These are phyloP conservation scores for Psix sp. DNA, from an alignment of 1,140 invertebrate genomes.

Conservation along the genomic window DNA sequence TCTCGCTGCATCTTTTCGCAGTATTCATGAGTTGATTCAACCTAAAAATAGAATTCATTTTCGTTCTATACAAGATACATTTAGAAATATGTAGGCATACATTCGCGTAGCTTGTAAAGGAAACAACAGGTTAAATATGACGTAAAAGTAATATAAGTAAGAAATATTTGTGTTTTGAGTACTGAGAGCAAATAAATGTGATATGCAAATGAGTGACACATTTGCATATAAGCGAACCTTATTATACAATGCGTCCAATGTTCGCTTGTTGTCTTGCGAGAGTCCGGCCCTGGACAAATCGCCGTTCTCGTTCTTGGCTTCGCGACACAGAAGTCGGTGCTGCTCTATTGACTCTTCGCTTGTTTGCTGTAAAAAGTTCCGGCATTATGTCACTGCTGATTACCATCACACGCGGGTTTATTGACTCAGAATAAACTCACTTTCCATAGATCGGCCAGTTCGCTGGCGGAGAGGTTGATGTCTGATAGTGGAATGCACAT, in stretches of 20 bases:
- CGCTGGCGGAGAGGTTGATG: conserved; percentile 71
- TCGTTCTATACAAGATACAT: conserved; percentile 2
- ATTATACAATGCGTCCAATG: conserved; percentile 64
- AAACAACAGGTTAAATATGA: no score
- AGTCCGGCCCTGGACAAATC: conserved; percentile 58
- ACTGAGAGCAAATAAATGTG: not conserved
- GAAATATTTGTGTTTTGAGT: not conserved
- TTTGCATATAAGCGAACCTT: conserved; percentile 64
- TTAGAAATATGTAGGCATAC: not conserved
- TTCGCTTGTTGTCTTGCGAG: conserved; percentile 56
- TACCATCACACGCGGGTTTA: not conserved
- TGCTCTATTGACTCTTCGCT: conserved; percentile 73
- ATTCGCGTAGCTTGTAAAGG: not conserved
- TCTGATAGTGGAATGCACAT: conserved; percentile 81
- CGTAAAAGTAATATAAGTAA: no score
- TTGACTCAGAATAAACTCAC: conserved; percentile 64
- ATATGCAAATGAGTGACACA: not conserved
- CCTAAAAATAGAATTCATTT: conserved; percentile 53
- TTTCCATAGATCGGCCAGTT: conserved; percentile 82
- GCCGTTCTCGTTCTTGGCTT: conserved; percentile 64
- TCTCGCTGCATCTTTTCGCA: conserved; percentile 66
- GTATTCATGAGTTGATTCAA: conserved; percentile 67
- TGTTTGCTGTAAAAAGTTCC: conserved; percentile 58
- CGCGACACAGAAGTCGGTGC: conserved; percentile 75
- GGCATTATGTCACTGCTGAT: not conserved